Conservation (phyloP, 2,888 invertebrate genomes). For the Sarcophaga caerulescens region DNA sequence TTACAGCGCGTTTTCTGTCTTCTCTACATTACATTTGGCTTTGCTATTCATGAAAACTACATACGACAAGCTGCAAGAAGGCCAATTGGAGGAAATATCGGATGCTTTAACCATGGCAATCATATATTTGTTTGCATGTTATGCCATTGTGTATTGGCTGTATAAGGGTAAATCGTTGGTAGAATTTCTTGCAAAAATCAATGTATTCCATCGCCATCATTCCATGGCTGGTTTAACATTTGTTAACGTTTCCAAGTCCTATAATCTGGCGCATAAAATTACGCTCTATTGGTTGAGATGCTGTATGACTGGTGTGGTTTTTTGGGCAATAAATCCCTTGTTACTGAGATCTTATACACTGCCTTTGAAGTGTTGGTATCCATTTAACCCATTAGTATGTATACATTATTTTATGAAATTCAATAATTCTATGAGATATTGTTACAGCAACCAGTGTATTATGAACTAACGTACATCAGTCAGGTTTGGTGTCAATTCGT, state of each 20-base stretch:
- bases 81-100: constrained; percentile 74
- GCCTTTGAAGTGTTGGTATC: constrained; percentile 79
- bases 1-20: constrained; percentile 69
- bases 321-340: constrained; percentile 75
- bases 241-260: constrained; percentile 72
- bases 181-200: constrained; percentile 71
- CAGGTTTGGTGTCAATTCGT: constrained; percentile 77
- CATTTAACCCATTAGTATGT: constrained; percentile 76
- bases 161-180: constrained; percentile 65
- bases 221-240: constrained; percentile 77
- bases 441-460: constrained; percentile 69
- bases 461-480: constrained; percentile 71
- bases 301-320: constrained; percentile 73
- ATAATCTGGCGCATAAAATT: constrained; percentile 68
- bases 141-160: constrained; percentile 74
- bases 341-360: constrained; percentile 72
- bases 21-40: constrained; percentile 71
- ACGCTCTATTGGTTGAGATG: constrained; percentile 72
- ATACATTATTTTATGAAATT: neutral
- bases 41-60: constrained; percentile 74
- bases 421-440: neutral
- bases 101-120: constrained; percentile 76
- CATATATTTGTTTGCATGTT: constrained; percentile 76
- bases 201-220: constrained; percentile 74
- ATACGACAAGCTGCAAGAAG: constrained; percentile 71